A percentile compares a stretch with the other conserved stretches of the same genome.
These are phyloP conservation scores for Synanthedon vespiformis DNA, from an alignment of 2,888 invertebrate species.

Conservation along the genomic window DNA sequence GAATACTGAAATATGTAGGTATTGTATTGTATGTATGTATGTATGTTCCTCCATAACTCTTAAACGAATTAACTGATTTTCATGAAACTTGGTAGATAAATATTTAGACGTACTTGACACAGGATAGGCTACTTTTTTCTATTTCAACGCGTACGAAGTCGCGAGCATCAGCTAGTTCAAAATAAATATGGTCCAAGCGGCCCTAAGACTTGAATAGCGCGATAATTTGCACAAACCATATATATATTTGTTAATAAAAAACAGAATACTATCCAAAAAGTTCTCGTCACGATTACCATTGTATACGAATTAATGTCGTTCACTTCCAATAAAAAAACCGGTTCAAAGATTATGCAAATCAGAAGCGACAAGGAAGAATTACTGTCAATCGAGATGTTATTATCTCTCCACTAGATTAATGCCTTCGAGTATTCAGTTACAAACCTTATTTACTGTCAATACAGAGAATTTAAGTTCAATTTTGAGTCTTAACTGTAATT, in stretches of 20 bases:
- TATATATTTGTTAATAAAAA: neutral
- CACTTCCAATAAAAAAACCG: slow-evolving; percentile 21
- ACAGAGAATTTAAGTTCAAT: neutral
- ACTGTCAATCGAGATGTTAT: slow-evolving; percentile 42
- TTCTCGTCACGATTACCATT: slow-evolving; percentile 16
- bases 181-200: too few species aligned
- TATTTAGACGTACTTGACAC: too few species aligned
- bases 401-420: slow-evolving; percentile 28
- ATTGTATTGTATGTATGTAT: too few species aligned
- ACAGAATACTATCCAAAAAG: slow-evolving; percentile 2
- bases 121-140: too few species aligned
- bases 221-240: too few species aligned
- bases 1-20: too few species aligned
- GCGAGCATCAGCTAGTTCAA: too few species aligned
- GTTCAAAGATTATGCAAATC: slow-evolving; percentile 46
- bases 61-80: too few species aligned
- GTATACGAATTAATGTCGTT: slow-evolving; percentile 18
- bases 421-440: slow-evolving; percentile 23
- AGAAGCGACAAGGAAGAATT: slow-evolving; percentile 41
- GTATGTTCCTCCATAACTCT: too few species aligned
- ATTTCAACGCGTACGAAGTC: too few species aligned
- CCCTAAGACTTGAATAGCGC: too few species aligned
- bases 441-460: slow-evolving; percentile 6
- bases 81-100: too few species aligned
- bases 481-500: neutral